Base-by-base conservation (phyloP, 2,113 vertebrate genomes). In the Rissa tridactyla region DNA sequence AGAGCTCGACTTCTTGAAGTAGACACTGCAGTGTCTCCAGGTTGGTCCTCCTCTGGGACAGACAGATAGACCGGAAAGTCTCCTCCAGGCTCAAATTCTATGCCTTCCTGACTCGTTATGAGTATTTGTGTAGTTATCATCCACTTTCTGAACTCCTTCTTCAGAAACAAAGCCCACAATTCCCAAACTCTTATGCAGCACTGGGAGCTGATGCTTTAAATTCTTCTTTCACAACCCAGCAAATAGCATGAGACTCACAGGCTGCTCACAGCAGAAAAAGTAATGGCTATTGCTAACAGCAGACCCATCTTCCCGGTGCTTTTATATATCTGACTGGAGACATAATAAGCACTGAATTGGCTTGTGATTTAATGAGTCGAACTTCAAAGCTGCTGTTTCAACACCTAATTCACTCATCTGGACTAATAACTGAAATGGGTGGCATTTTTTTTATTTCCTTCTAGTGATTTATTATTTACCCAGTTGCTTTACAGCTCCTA, bases 351-450 rank as follows among this genome's bases (percentile, higher is more conserved):
- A 1, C 89, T 61, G 94, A 97, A 92, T 87, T 96, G 95, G 81
- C 87, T 82, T 69, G 95, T 97, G 95, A 97, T 97, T 97, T 96
- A 96, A 96, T 76, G 94, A 96, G 84, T 34, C 0, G 0, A 87
- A 86, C 87, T 95, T 96, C 95, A 92, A 89, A 92, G 91, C 77
- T 92, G 93, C 87, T 49, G 21, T 91, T 96, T 89, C 95, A 91
- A 94, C 93, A 96, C 91, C 94, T 95, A 96, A 95, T 95, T 95
- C 95, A 92, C 93, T 97, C 96, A 89, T 92, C 94, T 85, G 78
- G 87, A 57, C 91, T 95, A 97, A 97, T 96, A 97, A 96, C 87
- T 84, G 65, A 76, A 91, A 89, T 65, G 73, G 73, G 93, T 73
- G 86, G 64, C 26, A 20, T 75, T 77, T 88, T 72, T 42, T 80